A percentile compares a stretch with the other conserved stretches of the same genome.
Conservation (phyloP, 2,113 vertebrate genomes). For the Hydrolagus affinis region DNA sequence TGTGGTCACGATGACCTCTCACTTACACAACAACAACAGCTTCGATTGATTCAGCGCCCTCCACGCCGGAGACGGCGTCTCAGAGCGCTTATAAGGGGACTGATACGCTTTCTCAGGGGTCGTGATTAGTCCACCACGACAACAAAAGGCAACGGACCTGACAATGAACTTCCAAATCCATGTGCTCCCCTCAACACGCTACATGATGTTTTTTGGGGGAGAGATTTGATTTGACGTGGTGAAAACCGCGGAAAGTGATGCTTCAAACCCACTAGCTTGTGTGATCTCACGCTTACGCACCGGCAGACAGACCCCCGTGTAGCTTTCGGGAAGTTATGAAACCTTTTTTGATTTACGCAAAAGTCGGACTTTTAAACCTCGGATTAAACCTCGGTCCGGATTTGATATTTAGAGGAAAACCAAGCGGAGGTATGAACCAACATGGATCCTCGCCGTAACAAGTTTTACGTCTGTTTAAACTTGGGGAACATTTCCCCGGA, state of each 20-base stretch:
- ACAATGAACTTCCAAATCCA: no score
- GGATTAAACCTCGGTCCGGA: background rate
- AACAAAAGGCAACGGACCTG: no score
- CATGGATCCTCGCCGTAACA: background rate
- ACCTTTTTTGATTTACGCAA: no score
- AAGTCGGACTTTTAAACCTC: no score
- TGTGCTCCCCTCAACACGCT: background rate
- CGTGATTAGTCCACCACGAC: no score
- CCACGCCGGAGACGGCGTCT: no score
- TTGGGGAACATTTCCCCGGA: background rate
- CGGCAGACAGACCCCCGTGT: no score
- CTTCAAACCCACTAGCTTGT: background rate
- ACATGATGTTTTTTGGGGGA: background rate
- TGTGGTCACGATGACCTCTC: no score
- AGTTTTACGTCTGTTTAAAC: background rate
- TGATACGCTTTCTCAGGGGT: no score
- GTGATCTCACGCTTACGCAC: conserved; percentile 24
- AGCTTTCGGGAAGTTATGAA: background rate
- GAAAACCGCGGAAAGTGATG: background rate
- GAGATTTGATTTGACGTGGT: background rate
- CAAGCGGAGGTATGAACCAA: background rate
- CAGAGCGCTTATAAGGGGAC: no score
- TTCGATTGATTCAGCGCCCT: no score
- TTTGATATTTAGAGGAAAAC: background rate
- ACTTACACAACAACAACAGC: no score